Evolutionary conservation across 2,113 vertebrate genomes (phyloP).

Genomic region (Ciconia stormi): DNA sequence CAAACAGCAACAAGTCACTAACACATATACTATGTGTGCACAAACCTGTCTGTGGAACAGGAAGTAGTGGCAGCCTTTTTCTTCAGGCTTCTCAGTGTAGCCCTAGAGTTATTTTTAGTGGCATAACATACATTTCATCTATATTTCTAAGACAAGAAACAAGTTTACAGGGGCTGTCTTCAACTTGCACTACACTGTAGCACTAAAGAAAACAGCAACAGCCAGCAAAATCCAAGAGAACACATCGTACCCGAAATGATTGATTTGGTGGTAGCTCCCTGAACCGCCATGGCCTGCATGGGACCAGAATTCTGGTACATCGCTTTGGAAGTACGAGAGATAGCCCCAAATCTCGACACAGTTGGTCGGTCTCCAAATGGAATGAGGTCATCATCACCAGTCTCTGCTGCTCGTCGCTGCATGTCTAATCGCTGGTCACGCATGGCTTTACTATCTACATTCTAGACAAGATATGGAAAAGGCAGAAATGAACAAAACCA

Average conservation of each 20-base stretch:
- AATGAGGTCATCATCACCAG: slow-evolving; percentile 96
- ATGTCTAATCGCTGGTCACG: slow-evolving; percentile 88
- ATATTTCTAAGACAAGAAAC: background rate
- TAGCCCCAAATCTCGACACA: slow-evolving; percentile 95
- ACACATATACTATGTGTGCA: rapidly evolving
- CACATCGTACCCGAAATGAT: slow-evolving; percentile 80
- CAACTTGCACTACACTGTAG: background rate
- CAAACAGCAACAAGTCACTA: background rate
- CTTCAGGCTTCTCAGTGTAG: background rate
- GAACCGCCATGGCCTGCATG: slow-evolving; percentile 86
- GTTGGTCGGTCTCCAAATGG: slow-evolving; percentile 95
- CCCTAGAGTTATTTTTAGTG: background rate
- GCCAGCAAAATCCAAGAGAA: background rate
- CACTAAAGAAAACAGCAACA: background rate
- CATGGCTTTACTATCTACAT: slow-evolving; percentile 87
- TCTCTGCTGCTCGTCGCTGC: slow-evolving; percentile 87
- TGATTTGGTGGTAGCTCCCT: slow-evolving; percentile 88
- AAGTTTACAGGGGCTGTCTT: background rate
- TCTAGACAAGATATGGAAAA: slow-evolving; percentile 72
- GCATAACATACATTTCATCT: background rate
- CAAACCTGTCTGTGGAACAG: background rate
- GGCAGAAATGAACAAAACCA: background rate
- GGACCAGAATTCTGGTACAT: slow-evolving; percentile 91
- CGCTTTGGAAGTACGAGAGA: slow-evolving; percentile 93
- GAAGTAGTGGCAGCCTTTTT: background rate